Base-by-base conservation (phyloP, 2,113 vertebrate species). In the Gymnorhina tibicen region DNA sequence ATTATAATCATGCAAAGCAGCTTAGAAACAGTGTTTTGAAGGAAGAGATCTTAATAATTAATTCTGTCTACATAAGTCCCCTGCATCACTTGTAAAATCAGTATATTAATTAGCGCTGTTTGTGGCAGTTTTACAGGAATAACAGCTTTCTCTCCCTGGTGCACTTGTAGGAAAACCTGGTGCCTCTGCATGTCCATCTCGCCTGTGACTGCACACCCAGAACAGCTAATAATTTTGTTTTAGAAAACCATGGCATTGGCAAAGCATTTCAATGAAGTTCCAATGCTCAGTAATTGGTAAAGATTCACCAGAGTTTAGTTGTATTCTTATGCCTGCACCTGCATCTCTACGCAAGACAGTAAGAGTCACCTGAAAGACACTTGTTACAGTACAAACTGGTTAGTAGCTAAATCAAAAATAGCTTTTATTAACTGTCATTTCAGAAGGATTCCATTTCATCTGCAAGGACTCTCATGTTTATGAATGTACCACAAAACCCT, bases 41-140 rank as follows among this genome's bases (percentile, higher is more conserved):
- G 90, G 86, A 59, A 91, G 68, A 64, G 32, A 62, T 44, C 63
- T 95, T 86, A 95, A 95, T 96, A 96, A 97, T 95, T 95, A 95
- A 97, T 96, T 92, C 83, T 76, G 49, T 50, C 82, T 91, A 33
- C 56, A 33, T 33, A 88, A 70, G 56, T 75, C 22, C 56, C 30
- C 60, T 18, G 35, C 68, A 70, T 91, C 89, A 59, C 91, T 91
- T 93, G 76, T 50, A 80, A 92, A 92, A 89, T 74, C 72, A 44
- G 83, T 50, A 55, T 86, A 64, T 87, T 95, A 95, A 95, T 97
- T 95, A 97, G 68, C 0, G 0, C 35, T 89, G 76, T 73, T 89
- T 95, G 91, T 93, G 95, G 76, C 89, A 95, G 64, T 24, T 93
- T 88, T 88, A 79, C 52, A 72, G 66, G 47, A 95, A 63, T 59